Evolutionary conservation across 2,888 invertebrate genomes (phyloP), one percentile per base, ranked within the genome.

Genomic region (Amblyjoppa proteus): DNA sequence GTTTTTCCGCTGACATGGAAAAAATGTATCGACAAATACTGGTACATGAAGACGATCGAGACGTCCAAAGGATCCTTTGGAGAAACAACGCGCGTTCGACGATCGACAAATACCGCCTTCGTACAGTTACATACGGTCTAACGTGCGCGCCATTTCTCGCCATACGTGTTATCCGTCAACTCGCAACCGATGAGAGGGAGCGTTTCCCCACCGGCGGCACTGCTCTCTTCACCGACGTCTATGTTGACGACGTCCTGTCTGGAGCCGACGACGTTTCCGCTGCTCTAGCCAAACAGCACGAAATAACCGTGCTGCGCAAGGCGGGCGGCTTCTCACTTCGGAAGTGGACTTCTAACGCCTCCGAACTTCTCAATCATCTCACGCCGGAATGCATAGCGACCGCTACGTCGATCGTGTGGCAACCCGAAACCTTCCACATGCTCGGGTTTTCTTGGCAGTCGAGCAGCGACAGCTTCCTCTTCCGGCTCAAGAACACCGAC

Each of bases 1-100:
- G 89, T 90, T 0, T 83, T 9, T 90, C 90, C n/a, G 91, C 91
- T 0, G 93, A 94, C 75, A 90, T 94, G 13, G 90, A 87, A 16
- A 93, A 94, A 86, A 93, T 93, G 91, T 93, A 91, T 77, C 85
- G 91, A 0, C 91, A 92, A 82, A 88, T 93, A n/a, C 9, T 71
- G 0, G 69, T 93, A 0, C 70, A 88, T n/a, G 71, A 79, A 0
- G 81, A 79, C 3, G 89, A 93, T 70, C 66, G 87, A 1, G 75
- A 89, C 34, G 87, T 89, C 20, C 93, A 92, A 61, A 61, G 90
- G 11, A 92, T 94, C 9, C 34, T 64, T 16, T 64, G 38, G 64
- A 9, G 64, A 31, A n/a, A 68, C 41, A 61, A 69, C 11, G 11
- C 64, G 0, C 6, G 45, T 2, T 16, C 28, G 11, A 25, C 16